Conservation (phyloP, 1,140 invertebrate genomes). For the Reticulitermes speratus region DNA sequence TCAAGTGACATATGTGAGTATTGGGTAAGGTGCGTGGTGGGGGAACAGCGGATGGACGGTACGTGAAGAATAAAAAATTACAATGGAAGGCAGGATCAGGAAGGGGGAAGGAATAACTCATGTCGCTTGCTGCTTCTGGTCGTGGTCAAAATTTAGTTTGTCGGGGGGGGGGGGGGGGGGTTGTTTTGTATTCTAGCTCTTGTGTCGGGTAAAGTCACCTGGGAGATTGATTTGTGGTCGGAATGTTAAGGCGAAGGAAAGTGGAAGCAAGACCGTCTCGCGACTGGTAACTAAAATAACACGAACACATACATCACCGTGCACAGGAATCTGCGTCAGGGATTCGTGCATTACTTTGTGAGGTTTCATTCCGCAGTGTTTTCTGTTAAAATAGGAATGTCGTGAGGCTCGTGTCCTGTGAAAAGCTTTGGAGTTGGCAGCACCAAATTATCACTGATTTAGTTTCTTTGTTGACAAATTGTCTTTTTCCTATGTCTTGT, state of each 20-base stretch:
- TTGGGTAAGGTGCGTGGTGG: conserved; percentile 13
- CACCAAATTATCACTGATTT: too few relatives aligned
- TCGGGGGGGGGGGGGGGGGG: conserved; percentile 35
- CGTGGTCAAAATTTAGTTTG: conserved; percentile 40
- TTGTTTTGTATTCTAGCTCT: conserved; percentile 35
- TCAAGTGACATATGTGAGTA: conserved; percentile 37
- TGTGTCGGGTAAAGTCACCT: conserved; percentile 15
- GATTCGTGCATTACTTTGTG: too few relatives aligned
- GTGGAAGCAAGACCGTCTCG: not conserved
- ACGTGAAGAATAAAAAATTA: conserved; percentile 39
- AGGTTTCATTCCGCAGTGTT: too few relatives aligned
- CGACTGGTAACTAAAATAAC: not conserved
- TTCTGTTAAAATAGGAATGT: too few relatives aligned
- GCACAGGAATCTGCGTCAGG: too few relatives aligned
- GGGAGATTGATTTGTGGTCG: conserved; percentile 33
- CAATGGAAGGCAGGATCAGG: conserved; percentile 23
- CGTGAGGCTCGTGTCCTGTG: too few relatives aligned
- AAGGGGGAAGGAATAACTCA: conserved; percentile 38
- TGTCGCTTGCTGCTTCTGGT: conserved; percentile 37
- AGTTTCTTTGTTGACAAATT: too few relatives aligned
- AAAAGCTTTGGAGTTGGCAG: too few relatives aligned
- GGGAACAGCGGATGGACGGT: conserved; percentile 33
- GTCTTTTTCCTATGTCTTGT: too few relatives aligned
- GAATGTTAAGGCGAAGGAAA: not conserved
- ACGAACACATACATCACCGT: too few relatives aligned